Base-by-base conservation (phyloP, 2,888 invertebrate genomes). In the Spilarctia lutea region DNA sequence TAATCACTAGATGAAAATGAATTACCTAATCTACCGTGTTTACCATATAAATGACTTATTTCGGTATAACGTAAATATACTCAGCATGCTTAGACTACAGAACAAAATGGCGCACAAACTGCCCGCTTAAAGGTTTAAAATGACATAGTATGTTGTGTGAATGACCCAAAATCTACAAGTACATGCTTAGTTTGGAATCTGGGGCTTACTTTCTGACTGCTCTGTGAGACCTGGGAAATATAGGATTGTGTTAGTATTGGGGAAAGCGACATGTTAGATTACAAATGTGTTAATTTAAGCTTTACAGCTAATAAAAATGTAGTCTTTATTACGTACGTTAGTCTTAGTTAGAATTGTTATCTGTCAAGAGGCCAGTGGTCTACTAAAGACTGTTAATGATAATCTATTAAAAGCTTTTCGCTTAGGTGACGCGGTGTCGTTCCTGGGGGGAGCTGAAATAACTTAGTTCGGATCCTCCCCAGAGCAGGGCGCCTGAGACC, bases 191-290 rank as follows among this genome's bases (percentile, higher is more conserved):
- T 90, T 89, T 81, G 80, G 84, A 86, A 77, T 86, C 83, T 88
- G 86, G 81, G 81, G 91, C 95, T 96, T 96, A 96, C 95, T 96
- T 94, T 96, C 95, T 88, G 95, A 94, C 94, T 94, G 90, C 92
- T 88, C 91, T 88, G 95, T 95, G 91, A 96, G 95, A 95, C 95
- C 95, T 96, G 95, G 92, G 95, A 89, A 95, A 94, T 92, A 94
- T 89, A 94, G 88, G 84, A 92, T 91, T 83, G 85, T 87, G 91
- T 94, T 94, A 94, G 91, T 94, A 89, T 87, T 83, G 74, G 68
- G 84, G 76, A 67, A 24, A 76, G 69, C 85, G 76, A 78, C 60
- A 81, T 76, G 76, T 81, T 79, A 74, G 68, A 70, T 48, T 66
- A 73, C 27, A 68, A 68, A 39, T 66, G 24, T 33, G n/a, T n/a